Evolutionary conservation across 1,140 invertebrate genomes (phyloP).

Genomic region (Drosophila mojavensis): DNA sequence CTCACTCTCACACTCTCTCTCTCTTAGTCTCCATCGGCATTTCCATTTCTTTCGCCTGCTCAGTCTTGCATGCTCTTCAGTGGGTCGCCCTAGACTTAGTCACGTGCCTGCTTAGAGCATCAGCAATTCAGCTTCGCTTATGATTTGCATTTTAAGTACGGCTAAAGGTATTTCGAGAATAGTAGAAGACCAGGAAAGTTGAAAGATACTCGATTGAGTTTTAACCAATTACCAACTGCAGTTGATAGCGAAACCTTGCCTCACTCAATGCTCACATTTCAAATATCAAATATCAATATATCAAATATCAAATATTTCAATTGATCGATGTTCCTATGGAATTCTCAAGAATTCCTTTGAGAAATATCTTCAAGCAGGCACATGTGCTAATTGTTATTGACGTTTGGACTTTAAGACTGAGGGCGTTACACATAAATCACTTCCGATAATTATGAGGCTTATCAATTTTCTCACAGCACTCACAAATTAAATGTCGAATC

Average conservation of each 20-base stretch:
- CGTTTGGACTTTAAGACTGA: background rate
- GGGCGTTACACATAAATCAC: background rate
- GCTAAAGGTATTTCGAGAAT: conserved; percentile 8
- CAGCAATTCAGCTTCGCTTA: conserved; percentile 8
- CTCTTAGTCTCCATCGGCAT: background rate
- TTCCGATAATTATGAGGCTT: background rate
- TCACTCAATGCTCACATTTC: background rate
- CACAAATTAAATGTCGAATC: background rate
- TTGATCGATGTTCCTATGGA: background rate
- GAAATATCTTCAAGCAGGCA: background rate
- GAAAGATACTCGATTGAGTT: background rate
- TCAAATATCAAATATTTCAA: no score
- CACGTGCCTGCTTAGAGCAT: conserved; percentile 26
- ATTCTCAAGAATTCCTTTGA: background rate
- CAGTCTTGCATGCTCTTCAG: conserved; percentile 18
- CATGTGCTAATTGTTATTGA: conserved; percentile 1
- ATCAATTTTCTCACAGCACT: background rate
- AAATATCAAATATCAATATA: background rate
- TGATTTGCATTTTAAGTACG: conserved; percentile 34
- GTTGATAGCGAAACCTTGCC: background rate
- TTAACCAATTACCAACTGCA: background rate
- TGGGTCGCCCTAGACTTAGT: conserved; percentile 17
- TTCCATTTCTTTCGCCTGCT: background rate
- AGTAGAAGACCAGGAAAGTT: background rate
- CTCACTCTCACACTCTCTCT: no score